Percentiles rank a stretch among this genome's conserved stretches.
These are phyloP conservation scores for Sisyra nigra DNA, from an alignment of 2,888 invertebrate species.

Conservation along the genomic window DNA sequence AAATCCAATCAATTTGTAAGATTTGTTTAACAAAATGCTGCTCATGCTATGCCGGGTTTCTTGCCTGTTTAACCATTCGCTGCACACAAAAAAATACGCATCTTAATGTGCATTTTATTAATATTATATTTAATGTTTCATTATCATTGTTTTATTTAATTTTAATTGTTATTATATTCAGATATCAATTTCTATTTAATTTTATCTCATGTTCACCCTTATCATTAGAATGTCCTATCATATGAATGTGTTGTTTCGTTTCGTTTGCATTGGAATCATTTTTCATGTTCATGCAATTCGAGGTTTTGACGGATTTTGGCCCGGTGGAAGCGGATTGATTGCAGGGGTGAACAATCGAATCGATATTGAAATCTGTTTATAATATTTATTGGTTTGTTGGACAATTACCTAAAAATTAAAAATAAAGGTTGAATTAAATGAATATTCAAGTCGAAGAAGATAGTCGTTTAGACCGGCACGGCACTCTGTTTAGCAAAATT, in stretches of 20 bases:
- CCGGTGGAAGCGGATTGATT: too few relatives aligned
- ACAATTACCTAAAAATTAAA: not conserved
- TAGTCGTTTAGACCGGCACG: slow-evolving; percentile 21
- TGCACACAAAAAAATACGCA: slow-evolving; percentile 5
- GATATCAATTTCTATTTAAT: not conserved
- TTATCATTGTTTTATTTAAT: slow-evolving; percentile 5
- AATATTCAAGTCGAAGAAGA: too few relatives aligned
- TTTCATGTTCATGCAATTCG: too few relatives aligned
- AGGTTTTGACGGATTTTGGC: too few relatives aligned
- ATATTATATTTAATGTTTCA: slow-evolving; percentile 8
- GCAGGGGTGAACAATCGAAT: too few relatives aligned
- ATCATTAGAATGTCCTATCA: not conserved
- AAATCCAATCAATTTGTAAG: too few relatives aligned
- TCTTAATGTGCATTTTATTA: slow-evolving; percentile 7
- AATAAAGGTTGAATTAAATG: too few relatives aligned
- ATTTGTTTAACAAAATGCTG: not conserved
- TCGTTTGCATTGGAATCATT: too few relatives aligned
- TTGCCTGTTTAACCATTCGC: slow-evolving; percentile 9
- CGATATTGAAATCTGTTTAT: too few relatives aligned
- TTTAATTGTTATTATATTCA: not conserved
- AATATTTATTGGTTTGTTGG: not conserved
- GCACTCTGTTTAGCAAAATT: slow-evolving; percentile 22
- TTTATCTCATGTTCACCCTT: not conserved
- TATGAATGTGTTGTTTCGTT: not conserved
- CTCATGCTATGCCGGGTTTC: slow-evolving; percentile 9